phyloP scores from a whole-genome alignment of 2,888 invertebrate species.

The Rambutsinella grinnellia region DNA sequence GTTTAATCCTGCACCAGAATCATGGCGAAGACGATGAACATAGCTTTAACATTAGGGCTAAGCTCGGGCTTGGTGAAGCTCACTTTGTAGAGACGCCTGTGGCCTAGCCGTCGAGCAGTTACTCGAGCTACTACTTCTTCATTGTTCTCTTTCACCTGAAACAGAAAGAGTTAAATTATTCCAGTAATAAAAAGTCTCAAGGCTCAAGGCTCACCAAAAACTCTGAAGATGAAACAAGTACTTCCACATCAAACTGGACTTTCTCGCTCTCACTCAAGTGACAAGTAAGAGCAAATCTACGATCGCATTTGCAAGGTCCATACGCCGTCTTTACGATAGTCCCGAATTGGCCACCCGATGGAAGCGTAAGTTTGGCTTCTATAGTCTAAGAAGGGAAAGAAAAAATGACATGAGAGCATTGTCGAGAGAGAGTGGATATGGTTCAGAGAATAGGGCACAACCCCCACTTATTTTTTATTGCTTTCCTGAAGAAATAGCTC shows the following conservation, averaged over 20 bases:
- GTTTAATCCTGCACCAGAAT: conserved; percentile 52
- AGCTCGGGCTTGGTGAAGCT: conserved; percentile 58
- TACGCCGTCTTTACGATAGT: conserved; percentile 58
- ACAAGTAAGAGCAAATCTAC: conserved; percentile 53
- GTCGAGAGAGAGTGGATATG: not conserved
- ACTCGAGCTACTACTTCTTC: conserved; percentile 58
- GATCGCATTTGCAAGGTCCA: conserved; percentile 59
- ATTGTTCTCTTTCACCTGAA: conserved; percentile 54
- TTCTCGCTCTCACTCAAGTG: conserved; percentile 56
- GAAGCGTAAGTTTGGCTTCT: conserved; percentile 54
- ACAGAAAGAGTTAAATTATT: too few species aligned
- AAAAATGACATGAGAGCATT: not conserved
- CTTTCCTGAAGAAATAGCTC: not conserved
- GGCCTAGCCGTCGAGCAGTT: conserved; percentile 43
- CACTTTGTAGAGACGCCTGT: conserved; percentile 54
- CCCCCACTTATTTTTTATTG: not conserved
- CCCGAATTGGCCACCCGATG: conserved; percentile 55
- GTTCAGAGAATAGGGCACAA: not conserved
- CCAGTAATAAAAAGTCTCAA: too few species aligned
- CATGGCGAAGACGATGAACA: conserved; percentile 60
- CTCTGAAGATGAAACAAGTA: conserved; percentile 54
- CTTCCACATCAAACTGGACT: conserved; percentile 57
- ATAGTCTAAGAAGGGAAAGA: conserved; percentile 33
- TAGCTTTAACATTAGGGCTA: conserved; percentile 58
- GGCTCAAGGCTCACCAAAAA: conserved; percentile 47